Evolutionary conservation across 2,113 vertebrate species (phyloP).

Genomic region (Xiphophorus maculatus): DNA sequence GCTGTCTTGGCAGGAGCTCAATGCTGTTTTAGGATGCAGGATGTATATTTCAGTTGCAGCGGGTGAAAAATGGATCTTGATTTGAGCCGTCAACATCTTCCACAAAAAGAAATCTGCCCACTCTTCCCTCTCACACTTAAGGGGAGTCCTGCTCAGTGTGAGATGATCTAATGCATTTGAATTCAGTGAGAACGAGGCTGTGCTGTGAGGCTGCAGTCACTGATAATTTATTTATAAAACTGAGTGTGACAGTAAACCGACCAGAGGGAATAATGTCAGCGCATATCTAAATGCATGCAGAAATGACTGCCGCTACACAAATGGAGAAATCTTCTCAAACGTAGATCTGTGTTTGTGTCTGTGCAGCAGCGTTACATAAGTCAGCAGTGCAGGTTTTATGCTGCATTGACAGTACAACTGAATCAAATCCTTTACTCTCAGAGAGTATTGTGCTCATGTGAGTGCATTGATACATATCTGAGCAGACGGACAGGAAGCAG

Average conservation of each 20-base stretch:
- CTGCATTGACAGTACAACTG: slow-evolving; percentile 54
- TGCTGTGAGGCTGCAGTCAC: slow-evolving; percentile 5
- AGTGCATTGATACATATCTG: slow-evolving; percentile 56
- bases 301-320: slow-evolving; percentile 16
- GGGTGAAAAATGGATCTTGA: slow-evolving; percentile 32
- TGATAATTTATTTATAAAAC: slow-evolving; percentile 12
- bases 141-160: slow-evolving; percentile 15
- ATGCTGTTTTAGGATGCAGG: slow-evolving; percentile 25
- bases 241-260: slow-evolving; percentile 20
- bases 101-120: slow-evolving; percentile 35
- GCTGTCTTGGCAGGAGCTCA: slow-evolving; percentile 21
- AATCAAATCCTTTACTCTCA: slow-evolving; percentile 34
- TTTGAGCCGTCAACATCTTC: slow-evolving; percentile 2
- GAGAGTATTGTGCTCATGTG: slow-evolving; percentile 27
- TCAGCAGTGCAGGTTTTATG: slow-evolving; percentile 35
- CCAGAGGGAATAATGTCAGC: not conserved
- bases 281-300: not conserved
- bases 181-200: slow-evolving; percentile 10
- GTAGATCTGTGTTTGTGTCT: slow-evolving; percentile 13
- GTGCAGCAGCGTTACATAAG: slow-evolving; percentile 47
- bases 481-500: slow-evolving; percentile 46
- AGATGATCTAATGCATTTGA: slow-evolving; percentile 40
- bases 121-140: slow-evolving; percentile 13
- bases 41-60: slow-evolving; percentile 50
- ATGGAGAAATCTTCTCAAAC: slow-evolving; percentile 12